Evolutionary conservation across 2,113 vertebrate genomes (phyloP).

Genomic region (Gymnobelideus leadbeateri): DNA sequence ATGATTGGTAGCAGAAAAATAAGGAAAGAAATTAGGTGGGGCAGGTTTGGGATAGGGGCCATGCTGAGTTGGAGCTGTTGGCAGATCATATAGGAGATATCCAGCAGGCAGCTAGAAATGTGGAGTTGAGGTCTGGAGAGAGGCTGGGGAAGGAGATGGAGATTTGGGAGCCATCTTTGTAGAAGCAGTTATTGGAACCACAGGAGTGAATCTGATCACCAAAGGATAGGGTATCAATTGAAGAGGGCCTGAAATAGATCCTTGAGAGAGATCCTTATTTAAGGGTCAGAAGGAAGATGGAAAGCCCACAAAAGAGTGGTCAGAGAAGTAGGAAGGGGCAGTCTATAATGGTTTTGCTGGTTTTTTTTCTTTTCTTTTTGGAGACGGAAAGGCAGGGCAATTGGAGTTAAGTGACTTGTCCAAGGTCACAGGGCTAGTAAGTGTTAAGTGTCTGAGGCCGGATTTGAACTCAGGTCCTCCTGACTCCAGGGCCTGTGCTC

Average conservation of each 20-base stretch:
- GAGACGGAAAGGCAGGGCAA: too few relatives aligned
- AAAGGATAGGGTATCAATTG: neutral
- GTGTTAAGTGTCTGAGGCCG: too few relatives aligned
- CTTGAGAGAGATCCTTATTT: neutral
- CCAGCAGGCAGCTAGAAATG: neutral
- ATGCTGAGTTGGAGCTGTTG: neutral
- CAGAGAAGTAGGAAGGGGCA: neutral
- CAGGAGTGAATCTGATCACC: neutral
- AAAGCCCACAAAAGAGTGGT: neutral
- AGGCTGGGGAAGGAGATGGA: neutral
- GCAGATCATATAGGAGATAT: neutral
- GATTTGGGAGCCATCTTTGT: neutral
- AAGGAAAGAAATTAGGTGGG: neutral
- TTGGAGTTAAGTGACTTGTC: too few relatives aligned
- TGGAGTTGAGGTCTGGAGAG: neutral
- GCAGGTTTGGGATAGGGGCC: neutral
- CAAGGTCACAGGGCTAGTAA: too few relatives aligned
- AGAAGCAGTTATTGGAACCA: neutral
- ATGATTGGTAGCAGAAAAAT: neutral
- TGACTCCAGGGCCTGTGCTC: too few relatives aligned
- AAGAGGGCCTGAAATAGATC: neutral
- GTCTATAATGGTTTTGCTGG: too few relatives aligned
- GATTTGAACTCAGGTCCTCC: too few relatives aligned
- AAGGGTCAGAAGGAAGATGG: neutral
- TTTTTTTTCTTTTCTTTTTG: too few relatives aligned